phyloP scores from a whole-genome alignment of 2,888 invertebrate genomes.

The Meteorus colon region DNA sequence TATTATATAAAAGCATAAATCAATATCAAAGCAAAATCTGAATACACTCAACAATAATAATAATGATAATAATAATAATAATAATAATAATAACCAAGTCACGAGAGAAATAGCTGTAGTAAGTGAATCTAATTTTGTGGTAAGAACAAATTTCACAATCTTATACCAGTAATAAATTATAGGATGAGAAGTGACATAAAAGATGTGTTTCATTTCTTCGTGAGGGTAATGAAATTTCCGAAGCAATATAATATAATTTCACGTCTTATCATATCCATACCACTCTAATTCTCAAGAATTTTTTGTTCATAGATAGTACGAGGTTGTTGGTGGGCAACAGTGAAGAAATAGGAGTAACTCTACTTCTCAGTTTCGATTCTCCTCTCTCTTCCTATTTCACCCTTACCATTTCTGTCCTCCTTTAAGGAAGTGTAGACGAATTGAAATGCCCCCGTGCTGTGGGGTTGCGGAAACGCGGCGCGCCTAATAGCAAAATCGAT shows the following conservation, averaged over 20 bases:
- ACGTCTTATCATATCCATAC: slow-evolving; percentile 47
- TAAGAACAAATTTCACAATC: not conserved
- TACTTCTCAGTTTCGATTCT: not conserved
- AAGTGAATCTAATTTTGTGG: not conserved
- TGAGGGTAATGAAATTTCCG: slow-evolving; percentile 49
- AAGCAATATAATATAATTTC: slow-evolving; percentile 31
- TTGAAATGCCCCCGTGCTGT: slow-evolving; percentile 50
- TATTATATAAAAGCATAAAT: not conserved
- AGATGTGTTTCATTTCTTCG: slow-evolving; percentile 12
- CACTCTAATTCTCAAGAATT: slow-evolving; percentile 6
- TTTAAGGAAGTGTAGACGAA: slow-evolving; percentile 50
- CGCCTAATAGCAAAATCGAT: slow-evolving; percentile 68
- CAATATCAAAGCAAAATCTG: not conserved
- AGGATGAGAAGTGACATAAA: slow-evolving; percentile 10
- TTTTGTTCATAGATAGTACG: not conserved
- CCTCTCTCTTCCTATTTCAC: not conserved
- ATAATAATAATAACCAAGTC: too few species aligned
- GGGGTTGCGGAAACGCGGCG: slow-evolving; percentile 53
- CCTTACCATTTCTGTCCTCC: not conserved
- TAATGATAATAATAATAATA: not conserved
- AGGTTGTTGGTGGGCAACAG: not conserved
- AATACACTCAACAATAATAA: not conserved
- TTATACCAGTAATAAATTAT: not conserved
- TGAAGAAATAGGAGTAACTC: not conserved
- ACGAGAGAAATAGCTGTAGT: too few species aligned